phyloP scores from a whole-genome alignment of 2,113 vertebrate genomes.

The Labeo catla region DNA sequence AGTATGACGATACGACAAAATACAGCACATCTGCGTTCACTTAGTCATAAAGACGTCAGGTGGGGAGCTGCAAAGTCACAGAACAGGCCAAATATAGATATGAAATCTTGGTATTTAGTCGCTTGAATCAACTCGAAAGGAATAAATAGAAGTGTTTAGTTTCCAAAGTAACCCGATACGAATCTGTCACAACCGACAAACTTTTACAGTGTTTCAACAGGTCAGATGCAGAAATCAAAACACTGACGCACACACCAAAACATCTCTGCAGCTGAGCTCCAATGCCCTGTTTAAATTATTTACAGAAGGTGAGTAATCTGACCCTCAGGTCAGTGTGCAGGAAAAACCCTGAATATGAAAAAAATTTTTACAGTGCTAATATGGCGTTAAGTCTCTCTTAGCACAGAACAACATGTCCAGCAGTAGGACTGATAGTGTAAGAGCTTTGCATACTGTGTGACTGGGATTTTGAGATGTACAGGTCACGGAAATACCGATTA shows the following conservation, averaged over 20 bases:
- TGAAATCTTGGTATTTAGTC: slow-evolving; percentile 3
- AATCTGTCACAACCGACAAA: neutral
- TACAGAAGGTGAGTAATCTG: neutral
- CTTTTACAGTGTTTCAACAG: neutral
- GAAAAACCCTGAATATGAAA: neutral
- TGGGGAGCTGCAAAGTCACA: slow-evolving; percentile 15
- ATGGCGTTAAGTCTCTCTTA: neutral
- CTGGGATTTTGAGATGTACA: neutral
- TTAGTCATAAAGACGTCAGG: slow-evolving; percentile 40
- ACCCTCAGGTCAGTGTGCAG: neutral
- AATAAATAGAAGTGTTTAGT: neutral
- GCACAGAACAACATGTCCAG: neutral
- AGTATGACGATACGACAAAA: slow-evolving; percentile 38
- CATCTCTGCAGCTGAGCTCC: neutral
- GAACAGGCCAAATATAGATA: slow-evolving; percentile 36
- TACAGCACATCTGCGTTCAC: slow-evolving; percentile 47
- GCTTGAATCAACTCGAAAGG: neutral
- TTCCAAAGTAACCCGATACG: neutral
- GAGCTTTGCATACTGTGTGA: neutral
- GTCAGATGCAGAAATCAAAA: neutral
- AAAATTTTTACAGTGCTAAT: neutral
- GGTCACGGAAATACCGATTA: neutral
- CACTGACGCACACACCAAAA: neutral
- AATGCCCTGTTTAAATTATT: neutral
- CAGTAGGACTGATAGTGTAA: neutral